Evolutionary conservation across 2,113 vertebrate species (phyloP), one percentile per base, ranked within the genome.

Genomic region (Otis tarda): DNA sequence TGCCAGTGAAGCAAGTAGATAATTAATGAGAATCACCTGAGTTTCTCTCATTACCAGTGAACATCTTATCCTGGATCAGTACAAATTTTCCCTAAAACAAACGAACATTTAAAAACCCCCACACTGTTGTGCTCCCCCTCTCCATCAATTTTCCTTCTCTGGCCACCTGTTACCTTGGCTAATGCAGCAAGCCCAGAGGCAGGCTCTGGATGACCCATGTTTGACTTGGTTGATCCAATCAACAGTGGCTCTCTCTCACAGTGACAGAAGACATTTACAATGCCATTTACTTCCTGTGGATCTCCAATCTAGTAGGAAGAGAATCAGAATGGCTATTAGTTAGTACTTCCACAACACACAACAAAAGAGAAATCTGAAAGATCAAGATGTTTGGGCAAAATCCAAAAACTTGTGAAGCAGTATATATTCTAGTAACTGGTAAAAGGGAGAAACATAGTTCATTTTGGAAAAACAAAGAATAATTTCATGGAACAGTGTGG

Each of bases 141-240:
- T 21, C 24, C 9, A 37, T 5, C 24, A 11, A 1, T 41, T 56
- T 35, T 45, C 45, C 19, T 81, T 86, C 63, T 63, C n/a, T 43
- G 64, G 33, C 10, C 30, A 53, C 18, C 45, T 6, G 37, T 98
- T 94, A 99, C 99, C 98, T 99, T 99, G 68, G 98, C 97, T 71
- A 99, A 96, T 1, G 98, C 99, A 16, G 98, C 98, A 61, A 99
- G 98, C 45, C 99, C 99, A 1, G 99, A 99, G 16, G 99, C 99
- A 7, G 99, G 99, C 96, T 99, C 99, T 7, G 99, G 98, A 83
- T 99, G 99, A 37, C 99, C 99, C 99, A 99, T 99, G 97, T 99
- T 99, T 60, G 99, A 99, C 96, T 99, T 99, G 64, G 98, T 99
- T 91, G 99, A 99, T 47, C 99, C 99, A 17, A 99, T 98, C 77